Base-by-base conservation (phyloP, 1,140 invertebrate species). In the Limonius californicus region DNA sequence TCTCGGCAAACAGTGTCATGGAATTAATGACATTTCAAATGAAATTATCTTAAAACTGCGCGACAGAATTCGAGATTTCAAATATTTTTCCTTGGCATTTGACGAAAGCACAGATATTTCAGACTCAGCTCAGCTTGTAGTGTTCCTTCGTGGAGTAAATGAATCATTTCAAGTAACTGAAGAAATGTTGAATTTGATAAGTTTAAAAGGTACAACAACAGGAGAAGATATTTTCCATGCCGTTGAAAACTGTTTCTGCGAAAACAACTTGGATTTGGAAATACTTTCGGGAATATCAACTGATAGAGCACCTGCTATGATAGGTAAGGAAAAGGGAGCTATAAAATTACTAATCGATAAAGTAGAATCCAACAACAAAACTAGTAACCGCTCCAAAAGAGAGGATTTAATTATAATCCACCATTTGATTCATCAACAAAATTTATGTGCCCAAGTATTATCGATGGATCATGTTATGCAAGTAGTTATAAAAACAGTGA, bases 401-500 rank as follows among this genome's bases (percentile, higher is more conserved):
- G 35, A 57, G 20, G 58, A 54, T 43, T 21, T 54, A 23, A 60
- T 61, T 18, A 15, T 47, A 14, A 65, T 70, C 64, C 71, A 74
- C 54, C 72, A 66, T 54, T 73, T 72, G 59, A 72, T 72, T 57
- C 69, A 74, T 64, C 69, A 74, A 60, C 63, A 74, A 59, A 54
- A 57, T 35, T 60, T 76, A 18, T 71, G 66, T 65, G 20, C 43
- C 14, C 68, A 67, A 68, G 59, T 59, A 61, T 59, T 71, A 2
- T 60, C 56, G 62, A 63, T 69, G 45, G 54, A 65, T 58, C 23
- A 73, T 67, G 62, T 75, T 39, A 74, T 74, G 67, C 59, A 57
- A 32, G 54, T 61, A 14, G 65, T 72, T 53, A 63, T 72, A 45
- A 61, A 63, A 54, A 68, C 54, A 62, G 63, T 75, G 39, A 75